phyloP scores from a whole-genome alignment of 2,113 vertebrate species.

The Pseudorectes ferrugineus region DNA sequence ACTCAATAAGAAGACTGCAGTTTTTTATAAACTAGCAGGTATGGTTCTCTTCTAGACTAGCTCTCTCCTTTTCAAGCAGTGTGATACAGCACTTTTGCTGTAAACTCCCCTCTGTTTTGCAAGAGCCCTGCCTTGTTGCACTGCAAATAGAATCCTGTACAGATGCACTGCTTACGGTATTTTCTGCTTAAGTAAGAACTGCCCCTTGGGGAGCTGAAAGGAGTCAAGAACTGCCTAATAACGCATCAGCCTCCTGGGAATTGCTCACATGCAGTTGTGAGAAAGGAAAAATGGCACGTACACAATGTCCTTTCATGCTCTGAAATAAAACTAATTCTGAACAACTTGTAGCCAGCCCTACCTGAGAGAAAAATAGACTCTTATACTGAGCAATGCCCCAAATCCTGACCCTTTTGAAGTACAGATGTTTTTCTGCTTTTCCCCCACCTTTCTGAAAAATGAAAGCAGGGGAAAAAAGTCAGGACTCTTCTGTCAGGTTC shows the following conservation, averaged over 20 bases:
- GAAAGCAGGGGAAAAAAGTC: background rate
- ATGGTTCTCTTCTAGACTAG: background rate
- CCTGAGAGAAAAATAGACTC: background rate
- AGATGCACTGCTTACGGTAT: rapidly evolving
- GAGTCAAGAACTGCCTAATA: background rate
- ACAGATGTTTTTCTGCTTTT: background rate
- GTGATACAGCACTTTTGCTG: background rate
- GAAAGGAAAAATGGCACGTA: background rate
- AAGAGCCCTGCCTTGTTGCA: background rate
- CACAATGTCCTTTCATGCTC: background rate
- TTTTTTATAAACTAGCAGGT: background rate
- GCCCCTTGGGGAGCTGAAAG: background rate
- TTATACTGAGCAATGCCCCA: background rate
- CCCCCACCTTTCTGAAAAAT: background rate
- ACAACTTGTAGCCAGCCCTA: background rate
- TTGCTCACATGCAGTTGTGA: background rate
- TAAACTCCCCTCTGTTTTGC: background rate
- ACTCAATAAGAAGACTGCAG: background rate
- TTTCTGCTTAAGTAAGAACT: background rate
- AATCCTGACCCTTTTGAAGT: background rate
- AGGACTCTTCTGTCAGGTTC: background rate
- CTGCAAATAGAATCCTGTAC: background rate
- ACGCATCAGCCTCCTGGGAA: background rate
- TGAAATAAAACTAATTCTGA: background rate
- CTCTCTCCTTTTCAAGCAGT: background rate